Base-by-base conservation (phyloP, 2,113 vertebrate species). In the Sceloporus undulatus region DNA sequence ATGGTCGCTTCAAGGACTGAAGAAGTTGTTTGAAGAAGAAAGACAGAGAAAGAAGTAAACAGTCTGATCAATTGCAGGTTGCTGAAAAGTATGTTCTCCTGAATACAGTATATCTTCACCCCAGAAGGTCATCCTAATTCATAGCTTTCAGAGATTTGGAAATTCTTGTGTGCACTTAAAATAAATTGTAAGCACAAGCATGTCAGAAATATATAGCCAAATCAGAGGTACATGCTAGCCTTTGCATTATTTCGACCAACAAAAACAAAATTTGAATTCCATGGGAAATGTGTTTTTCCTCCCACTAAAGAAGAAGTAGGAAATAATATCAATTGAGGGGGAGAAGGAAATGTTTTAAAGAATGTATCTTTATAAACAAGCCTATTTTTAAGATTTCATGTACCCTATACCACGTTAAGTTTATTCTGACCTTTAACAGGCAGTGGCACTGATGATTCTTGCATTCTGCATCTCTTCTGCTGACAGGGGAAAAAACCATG, bases 371-470 rank as follows among this genome's bases (percentile, higher is more conserved):
- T 68, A 81, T 88, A 90, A 87, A 1, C 1, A 88, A 34, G 42
- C n/a, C 70, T 87, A 56, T 9, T 85, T 78, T 40, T 78, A 23
- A 79, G 87, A 62, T 79, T 1, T 25, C 62, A 80, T 77, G 0
- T 0, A 16, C 21, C 80, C 40, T n/a, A 14, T 48, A 90, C 62
- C n/a, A 10, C 0, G 74, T 91, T 7, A 0, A 0, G 82, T 90
- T 88, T 86, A n/a, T 34, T 10, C 19, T 92, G 71, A 91, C 66
- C 66, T 92, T 85, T 90, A 92, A 86, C 18, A 90, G 74, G 86
- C 18, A 90, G 29, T 5, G 71, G 19, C 80, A 66, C 48, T 82
- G n/a, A 62, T 78, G 38, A 82, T 16, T 80, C 8, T 11, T 59
- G 27, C 79, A 90, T 93, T 85, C 62, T 91, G 2, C 29, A 86